A percentile compares a stretch with the other conserved stretches of the same genome.
phyloP scores from a whole-genome alignment of 2,888 invertebrate species.

The Pedicia rivosa region DNA sequence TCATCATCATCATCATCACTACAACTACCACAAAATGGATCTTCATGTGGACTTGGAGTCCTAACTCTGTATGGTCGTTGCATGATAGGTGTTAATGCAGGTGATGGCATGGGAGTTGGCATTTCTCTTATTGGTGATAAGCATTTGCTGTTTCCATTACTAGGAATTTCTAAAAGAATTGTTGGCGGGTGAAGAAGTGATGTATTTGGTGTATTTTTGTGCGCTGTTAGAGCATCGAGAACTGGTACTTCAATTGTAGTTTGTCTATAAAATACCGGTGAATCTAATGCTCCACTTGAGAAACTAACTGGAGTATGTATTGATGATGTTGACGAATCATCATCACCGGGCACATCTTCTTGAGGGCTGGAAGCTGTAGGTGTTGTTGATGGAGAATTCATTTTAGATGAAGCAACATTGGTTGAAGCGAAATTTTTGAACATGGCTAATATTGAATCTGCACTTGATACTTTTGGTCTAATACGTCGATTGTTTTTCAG shows the following conservation, averaged over 20 bases:
- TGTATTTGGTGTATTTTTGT: conserved; percentile 38
- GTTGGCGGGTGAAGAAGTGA: conserved; percentile 56
- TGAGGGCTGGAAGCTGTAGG: conserved; percentile 61
- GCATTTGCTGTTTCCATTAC: conserved; percentile 38
- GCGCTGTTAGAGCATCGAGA: conserved; percentile 49
- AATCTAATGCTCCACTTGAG: conserved; percentile 41
- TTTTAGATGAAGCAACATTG: conserved; percentile 43
- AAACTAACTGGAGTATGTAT: conserved; percentile 42
- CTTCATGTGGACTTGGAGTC: conserved; percentile 20
- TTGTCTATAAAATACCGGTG: conserved; percentile 36
- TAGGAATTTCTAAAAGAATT: conserved; percentile 61
- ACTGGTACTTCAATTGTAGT: conserved; percentile 43
- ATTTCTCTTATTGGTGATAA: conserved; percentile 64
- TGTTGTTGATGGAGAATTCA: conserved; percentile 49
- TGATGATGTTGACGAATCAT: conserved; percentile 55
- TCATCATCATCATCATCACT: conserved; percentile 34
- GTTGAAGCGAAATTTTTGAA: conserved; percentile 57
- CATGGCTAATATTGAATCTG: conserved; percentile 66
- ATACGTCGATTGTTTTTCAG: conserved; percentile 33
- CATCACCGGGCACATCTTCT: conserved; percentile 50
- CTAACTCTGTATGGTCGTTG: conserved; percentile 25
- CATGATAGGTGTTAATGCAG: conserved; percentile 50
- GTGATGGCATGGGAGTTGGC: conserved; percentile 57
- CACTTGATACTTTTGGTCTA: conserved; percentile 51
- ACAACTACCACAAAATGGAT: conserved; percentile 24